Conservation (phyloP, 2,797 vertebrate genomes). For the Hapalemur alaotrensis region DNA sequence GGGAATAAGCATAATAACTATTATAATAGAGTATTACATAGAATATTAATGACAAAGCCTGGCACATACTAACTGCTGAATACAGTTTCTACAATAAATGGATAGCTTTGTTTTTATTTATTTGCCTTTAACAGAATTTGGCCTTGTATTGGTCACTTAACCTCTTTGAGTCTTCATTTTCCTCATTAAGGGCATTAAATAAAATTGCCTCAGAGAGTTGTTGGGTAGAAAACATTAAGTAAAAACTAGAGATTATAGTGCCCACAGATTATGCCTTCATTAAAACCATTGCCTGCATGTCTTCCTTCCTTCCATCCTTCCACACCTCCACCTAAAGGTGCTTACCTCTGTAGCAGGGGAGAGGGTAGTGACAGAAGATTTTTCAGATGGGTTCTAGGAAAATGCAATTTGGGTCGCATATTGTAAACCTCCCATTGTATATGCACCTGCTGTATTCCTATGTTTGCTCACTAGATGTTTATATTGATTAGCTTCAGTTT, state of each 20-base stretch:
- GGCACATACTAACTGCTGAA: neutral
- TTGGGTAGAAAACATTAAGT: neutral
- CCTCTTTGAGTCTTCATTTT: neutral
- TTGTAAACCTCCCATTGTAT: neutral
- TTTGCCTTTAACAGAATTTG: neutral
- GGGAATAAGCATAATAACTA: neutral
- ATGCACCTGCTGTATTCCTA: neutral
- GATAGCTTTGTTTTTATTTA: neutral
- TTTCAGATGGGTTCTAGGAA: neutral
- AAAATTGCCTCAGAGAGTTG: conserved; percentile 14
- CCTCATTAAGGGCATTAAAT: neutral
- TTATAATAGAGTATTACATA: neutral
- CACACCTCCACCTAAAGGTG: neutral
- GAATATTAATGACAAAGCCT: neutral
- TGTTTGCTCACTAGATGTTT: neutral
- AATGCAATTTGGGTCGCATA: neutral
- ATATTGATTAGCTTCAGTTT: neutral
- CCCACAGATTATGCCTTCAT: neutral
- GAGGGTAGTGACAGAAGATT: neutral
- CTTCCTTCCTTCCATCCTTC: neutral
- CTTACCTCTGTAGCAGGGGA: neutral
- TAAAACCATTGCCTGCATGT: neutral
- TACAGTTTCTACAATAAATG: neutral
- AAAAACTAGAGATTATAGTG: neutral
- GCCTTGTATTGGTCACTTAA: neutral